Evolutionary conservation across 64 coral and sea anemone genomes (phyloP), one percentile per base, ranked within the genome.

Genomic region (Pocillopora damicornis): DNA sequence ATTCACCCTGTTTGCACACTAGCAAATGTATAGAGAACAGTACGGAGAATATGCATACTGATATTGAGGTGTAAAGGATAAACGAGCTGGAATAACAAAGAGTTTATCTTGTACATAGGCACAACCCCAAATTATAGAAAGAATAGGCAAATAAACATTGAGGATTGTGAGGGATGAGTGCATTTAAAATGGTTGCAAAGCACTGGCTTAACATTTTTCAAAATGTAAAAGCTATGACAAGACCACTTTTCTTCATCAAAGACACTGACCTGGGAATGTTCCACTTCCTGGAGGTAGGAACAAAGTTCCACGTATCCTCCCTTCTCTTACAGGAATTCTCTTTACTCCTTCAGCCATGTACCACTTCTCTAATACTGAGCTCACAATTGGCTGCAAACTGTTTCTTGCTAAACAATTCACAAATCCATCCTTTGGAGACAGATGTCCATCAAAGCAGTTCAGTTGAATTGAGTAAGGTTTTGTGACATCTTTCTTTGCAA

Each of bases 301-400:
- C 22, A 89, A 36, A 80, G 77, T 89, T n/a, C 88, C 88, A 18
- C 88, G 77, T 62, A 89, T n/a, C 11, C 42, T 89, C 51, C 88
- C 88, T 58, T 74, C 38, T 38, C 62, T 81, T 7, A 89, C 88
- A 14, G 64, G 23, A 13, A 89, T 81, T 73, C 88, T 89, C 16
- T 18, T 60, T 26, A 89, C 88, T 14, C 38, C 76, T n/a, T 58
- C 77, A 74, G 63, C 34, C 77, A 81, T 89, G 66, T 81, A 89
- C 51, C 14, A 73, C 59, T 81, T 89, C 65, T 82, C 63, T 2
- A 79, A 15, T 25, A 18, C 14, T 59, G 77, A 26, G 25, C 77
- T 79, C 20, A n/a, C 18, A 12, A 79, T 51, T 57, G 77, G 23
- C 58, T 59, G 20, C 34, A 89, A 74, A 60, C 60, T 81, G 77